Conservation (phyloP, 1,140 invertebrate genomes). For the Cydia pomonella region DNA sequence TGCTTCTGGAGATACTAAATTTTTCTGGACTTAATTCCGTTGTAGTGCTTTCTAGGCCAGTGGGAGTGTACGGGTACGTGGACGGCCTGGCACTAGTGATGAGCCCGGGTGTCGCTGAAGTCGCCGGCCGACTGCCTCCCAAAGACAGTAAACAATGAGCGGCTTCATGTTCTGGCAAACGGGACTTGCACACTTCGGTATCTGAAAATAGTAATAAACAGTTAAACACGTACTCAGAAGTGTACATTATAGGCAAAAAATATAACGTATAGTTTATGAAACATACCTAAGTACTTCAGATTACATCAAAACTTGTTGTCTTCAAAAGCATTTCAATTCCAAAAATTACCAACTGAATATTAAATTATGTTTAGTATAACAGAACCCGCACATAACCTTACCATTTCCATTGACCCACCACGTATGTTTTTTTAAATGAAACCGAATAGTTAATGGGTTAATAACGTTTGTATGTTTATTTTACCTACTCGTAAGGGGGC, state of each 20-base stretch:
- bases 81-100: conserved; percentile 81
- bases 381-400: too few relatives aligned
- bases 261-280: background rate
- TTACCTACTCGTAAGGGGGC: too few relatives aligned
- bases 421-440: too few relatives aligned
- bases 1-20: conserved; percentile 46
- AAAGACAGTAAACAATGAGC: conserved; percentile 92
- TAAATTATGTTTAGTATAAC: too few relatives aligned
- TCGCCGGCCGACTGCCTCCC: conserved; percentile 74
- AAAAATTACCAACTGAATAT: too few relatives aligned
- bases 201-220: conserved; percentile 65
- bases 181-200: conserved; percentile 82
- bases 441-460: too few relatives aligned
- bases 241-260: background rate
- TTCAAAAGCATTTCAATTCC: too few relatives aligned
- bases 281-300: too few relatives aligned
- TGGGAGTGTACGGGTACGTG: conserved; percentile 84
- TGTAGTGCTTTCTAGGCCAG: conserved; percentile 56
- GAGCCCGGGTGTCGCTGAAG: conserved; percentile 78
- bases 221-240: background rate
- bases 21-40: conserved; percentile 59
- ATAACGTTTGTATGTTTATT: too few relatives aligned
- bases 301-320: too few relatives aligned
- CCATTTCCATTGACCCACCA: too few relatives aligned
- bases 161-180: conserved; percentile 91